A percentile compares a stretch with the other conserved stretches of the same genome.
Evolutionary conservation across 2,113 vertebrate species (phyloP).

Genomic region (Mus spicilegus): DNA sequence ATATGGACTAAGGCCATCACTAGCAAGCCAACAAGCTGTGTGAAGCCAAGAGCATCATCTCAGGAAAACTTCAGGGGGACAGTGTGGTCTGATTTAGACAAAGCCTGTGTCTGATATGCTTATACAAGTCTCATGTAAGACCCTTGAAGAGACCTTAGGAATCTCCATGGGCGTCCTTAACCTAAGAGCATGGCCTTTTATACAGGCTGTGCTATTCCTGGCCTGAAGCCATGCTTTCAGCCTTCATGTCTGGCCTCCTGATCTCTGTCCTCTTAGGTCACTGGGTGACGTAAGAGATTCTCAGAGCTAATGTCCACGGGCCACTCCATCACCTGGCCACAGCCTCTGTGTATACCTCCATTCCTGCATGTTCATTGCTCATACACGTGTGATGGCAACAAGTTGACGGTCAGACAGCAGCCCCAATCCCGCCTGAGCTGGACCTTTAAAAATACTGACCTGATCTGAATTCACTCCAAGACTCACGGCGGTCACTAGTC

Average conservation of each 20-base stretch:
- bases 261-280: not conserved
- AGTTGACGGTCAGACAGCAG: not conserved
- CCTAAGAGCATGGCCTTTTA: not conserved
- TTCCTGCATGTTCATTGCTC: fast-evolving
- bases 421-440: not conserved
- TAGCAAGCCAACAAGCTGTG: not conserved
- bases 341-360: not conserved
- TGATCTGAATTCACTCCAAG: not conserved
- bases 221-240: not conserved
- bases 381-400: not conserved
- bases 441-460: not conserved
- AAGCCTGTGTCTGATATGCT: not conserved
- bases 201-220: not conserved
- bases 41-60: not conserved
- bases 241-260: not conserved
- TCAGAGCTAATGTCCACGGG: too few relatives aligned
- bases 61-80: not conserved
- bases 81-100: not conserved
- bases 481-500: not conserved
- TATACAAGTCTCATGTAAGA: not conserved
- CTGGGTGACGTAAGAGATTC: not conserved
- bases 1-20: not conserved
- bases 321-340: too few relatives aligned
- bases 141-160: not conserved
- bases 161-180: not conserved